Conservation (phyloP, 2,888 invertebrate genomes). For the Spialia ferax region DNA sequence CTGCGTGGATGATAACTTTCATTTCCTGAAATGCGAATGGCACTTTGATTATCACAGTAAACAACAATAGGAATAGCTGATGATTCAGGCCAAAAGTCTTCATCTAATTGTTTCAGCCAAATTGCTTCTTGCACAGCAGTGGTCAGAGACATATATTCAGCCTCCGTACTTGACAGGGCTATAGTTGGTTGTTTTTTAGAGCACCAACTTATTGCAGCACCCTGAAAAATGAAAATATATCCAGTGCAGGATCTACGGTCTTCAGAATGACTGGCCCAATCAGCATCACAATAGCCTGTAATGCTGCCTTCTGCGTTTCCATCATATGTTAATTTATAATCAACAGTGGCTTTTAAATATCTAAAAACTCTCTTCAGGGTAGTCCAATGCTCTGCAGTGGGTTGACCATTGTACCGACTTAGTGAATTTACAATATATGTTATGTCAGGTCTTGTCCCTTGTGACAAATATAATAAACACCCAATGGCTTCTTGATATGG, state of each 20-base stretch:
- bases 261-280: not conserved
- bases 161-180: not conserved
- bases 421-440: not conserved
- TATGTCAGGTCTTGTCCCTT: not conserved
- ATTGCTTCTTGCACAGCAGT: not conserved
- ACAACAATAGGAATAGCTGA: not conserved
- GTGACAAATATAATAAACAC: not conserved
- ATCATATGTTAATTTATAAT: not conserved
- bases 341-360: not conserved
- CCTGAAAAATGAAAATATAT: not conserved
- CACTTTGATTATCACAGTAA: not conserved
- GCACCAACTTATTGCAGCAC: not conserved
- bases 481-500: not conserved
- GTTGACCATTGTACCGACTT: not conserved
- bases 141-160: not conserved
- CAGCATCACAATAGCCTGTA: not conserved
- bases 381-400: not conserved
- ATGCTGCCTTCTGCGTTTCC: not conserved
- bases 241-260: not conserved
- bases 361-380: not conserved
- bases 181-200: not conserved
- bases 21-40: not conserved
- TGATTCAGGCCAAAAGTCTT: too few relatives aligned
- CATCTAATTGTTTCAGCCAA: not conserved
- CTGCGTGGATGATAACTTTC: not conserved